phyloP scores from a whole-genome alignment of 2,888 invertebrate genomes.

The Lochmaea crataegi region DNA sequence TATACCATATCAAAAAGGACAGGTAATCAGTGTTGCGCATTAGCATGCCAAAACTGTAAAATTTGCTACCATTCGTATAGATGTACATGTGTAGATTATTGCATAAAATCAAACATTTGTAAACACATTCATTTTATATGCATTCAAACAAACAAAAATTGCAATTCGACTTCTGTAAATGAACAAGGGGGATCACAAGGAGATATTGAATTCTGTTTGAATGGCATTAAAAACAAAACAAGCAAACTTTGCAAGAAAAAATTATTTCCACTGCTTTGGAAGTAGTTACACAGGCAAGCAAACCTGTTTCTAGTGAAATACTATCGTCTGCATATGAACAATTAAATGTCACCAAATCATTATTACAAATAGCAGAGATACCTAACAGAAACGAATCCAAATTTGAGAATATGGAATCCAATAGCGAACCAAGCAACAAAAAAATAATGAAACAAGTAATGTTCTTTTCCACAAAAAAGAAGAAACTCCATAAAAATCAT shows the following conservation, averaged over 20 bases:
- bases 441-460: constrained; percentile 9
- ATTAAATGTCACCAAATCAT: constrained; percentile 2
- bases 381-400: constrained; percentile 10
- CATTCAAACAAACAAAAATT: too few species aligned
- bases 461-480: constrained; percentile 12
- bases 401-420: constrained; percentile 3
- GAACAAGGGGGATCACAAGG: too few species aligned
- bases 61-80: constrained; percentile 12
- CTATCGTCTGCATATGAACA: too few species aligned
- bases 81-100: constrained; percentile 17
- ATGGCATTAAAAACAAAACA: too few species aligned
- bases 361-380: constrained; percentile 15
- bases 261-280: too few species aligned
- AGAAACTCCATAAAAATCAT: not conserved
- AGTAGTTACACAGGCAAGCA: too few species aligned
- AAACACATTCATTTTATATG: constrained; percentile 11
- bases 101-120: constrained; percentile 15
- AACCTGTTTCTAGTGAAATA: too few species aligned
- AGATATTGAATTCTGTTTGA: too few species aligned
- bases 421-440: constrained; percentile 15
- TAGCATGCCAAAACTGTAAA: not conserved
- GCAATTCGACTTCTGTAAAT: too few species aligned
- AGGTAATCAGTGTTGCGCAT: too few species aligned
- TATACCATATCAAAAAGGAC: too few species aligned
- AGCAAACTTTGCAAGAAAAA: too few species aligned